Conservation (phyloP, 2,797 vertebrate genomes). For the Sebastes diaconus region DNA sequence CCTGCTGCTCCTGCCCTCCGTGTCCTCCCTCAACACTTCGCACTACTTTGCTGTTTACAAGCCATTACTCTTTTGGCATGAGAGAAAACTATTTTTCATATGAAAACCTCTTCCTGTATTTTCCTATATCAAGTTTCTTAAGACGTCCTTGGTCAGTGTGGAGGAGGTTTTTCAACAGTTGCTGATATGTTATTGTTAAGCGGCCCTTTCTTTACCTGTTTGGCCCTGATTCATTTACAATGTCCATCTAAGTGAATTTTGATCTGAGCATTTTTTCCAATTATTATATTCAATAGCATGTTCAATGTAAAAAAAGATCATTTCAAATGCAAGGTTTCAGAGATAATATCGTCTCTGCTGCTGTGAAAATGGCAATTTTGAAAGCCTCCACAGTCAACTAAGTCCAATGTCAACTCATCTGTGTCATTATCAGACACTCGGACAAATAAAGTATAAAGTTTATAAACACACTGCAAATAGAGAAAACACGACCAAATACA, state of each 20-base stretch:
- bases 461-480: too few relatives aligned
- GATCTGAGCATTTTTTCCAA: neutral
- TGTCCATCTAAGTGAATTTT: neutral
- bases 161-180: neutral
- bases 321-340: neutral
- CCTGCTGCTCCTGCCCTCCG: slow-evolving; percentile 38
- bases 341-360: neutral
- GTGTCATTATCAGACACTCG: too few relatives aligned
- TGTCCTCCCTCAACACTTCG: slow-evolving; percentile 37
- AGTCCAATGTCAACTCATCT: too few relatives aligned
- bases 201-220: neutral
- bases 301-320: neutral
- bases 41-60: slow-evolving; percentile 28
- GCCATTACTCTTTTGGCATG: slow-evolving; percentile 28
- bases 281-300: neutral
- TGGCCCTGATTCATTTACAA: neutral
- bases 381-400: neutral
- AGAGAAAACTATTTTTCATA: slow-evolving; percentile 5
- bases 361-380: neutral
- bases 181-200: neutral
- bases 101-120: neutral
- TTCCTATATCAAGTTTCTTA: neutral
- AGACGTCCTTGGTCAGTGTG: neutral
- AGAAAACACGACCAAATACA: too few relatives aligned
- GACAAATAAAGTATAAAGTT: too few relatives aligned